Conservation (phyloP, 2,113 vertebrate genomes). For the Brachyhypopomus occidentalis region DNA sequence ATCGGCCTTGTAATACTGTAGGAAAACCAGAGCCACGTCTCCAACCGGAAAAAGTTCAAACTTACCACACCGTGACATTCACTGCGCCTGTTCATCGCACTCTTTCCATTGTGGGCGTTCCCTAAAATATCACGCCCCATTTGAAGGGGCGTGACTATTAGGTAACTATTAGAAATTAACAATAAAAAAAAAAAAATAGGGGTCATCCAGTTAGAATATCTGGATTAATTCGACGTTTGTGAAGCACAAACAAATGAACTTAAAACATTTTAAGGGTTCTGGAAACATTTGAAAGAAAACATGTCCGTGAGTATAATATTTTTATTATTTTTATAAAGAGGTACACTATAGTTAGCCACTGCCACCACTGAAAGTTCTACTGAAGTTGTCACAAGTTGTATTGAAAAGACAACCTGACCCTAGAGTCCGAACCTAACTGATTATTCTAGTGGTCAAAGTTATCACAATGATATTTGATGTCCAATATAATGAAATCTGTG, state of each 20-base stretch:
- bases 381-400: background rate
- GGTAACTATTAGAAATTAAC: no score
- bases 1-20: background rate
- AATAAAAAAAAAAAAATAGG: no score
- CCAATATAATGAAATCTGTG: background rate
- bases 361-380: background rate
- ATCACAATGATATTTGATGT: background rate
- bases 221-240: no score
- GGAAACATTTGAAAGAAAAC: background rate
- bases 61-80: background rate
- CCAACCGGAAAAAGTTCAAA: constrained; percentile 54
- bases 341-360: background rate
- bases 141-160: background rate
- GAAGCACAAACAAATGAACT: no score
- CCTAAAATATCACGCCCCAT: background rate
- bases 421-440: background rate
- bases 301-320: background rate
- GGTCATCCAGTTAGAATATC: no score
- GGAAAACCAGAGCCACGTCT: constrained; percentile 51
- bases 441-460: background rate
- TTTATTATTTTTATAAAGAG: background rate
- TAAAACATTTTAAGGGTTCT: background rate
- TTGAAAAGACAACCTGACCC: background rate
- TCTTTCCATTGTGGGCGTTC: background rate
- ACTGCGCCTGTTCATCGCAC: background rate